A percentile compares a stretch with the other conserved stretches of the same genome.
Evolutionary conservation across 2,888 invertebrate genomes (phyloP).

Genomic region (Epirrita christyi): DNA sequence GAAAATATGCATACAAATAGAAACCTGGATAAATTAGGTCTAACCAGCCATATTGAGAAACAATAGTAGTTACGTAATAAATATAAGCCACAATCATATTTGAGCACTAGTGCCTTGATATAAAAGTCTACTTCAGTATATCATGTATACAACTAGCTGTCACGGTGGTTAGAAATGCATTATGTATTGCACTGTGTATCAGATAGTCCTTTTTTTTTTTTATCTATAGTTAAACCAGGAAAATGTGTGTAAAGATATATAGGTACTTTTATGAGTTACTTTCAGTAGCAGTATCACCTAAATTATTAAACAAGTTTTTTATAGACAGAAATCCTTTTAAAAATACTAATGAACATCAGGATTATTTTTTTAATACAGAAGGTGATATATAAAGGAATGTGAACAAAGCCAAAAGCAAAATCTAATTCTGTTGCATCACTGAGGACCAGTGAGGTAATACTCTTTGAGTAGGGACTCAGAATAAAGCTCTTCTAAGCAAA

Average conservation of each 20-base stretch:
- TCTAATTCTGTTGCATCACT: too few species aligned
- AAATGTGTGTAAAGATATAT: not conserved
- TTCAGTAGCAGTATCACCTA: too few species aligned
- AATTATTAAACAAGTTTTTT: too few species aligned
- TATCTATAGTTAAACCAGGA: not conserved
- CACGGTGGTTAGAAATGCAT: not conserved
- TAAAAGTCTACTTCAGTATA: not conserved
- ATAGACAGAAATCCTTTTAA: too few species aligned
- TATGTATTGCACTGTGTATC: not conserved
- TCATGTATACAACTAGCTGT: not conserved
- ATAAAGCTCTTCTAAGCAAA: too few species aligned
- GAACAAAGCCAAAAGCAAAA: too few species aligned
- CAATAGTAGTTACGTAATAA: slow-evolving; percentile 10
- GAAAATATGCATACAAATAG: slow-evolving; percentile 22
- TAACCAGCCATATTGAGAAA: slow-evolving; percentile 9
- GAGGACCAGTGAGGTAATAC: too few species aligned
- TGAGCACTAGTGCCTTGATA: not conserved
- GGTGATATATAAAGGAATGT: too few species aligned
- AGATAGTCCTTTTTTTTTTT: not conserved
- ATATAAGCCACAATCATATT: slow-evolving; percentile 6
- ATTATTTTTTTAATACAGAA: too few species aligned
- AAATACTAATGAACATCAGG: too few species aligned
- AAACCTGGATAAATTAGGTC: slow-evolving; percentile 9
- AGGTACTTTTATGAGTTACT: too few species aligned
- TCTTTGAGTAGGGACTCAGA: too few species aligned